phyloP scores from a whole-genome alignment of 2,797 vertebrate genomes.

The Hapalemur alaotrensis region DNA sequence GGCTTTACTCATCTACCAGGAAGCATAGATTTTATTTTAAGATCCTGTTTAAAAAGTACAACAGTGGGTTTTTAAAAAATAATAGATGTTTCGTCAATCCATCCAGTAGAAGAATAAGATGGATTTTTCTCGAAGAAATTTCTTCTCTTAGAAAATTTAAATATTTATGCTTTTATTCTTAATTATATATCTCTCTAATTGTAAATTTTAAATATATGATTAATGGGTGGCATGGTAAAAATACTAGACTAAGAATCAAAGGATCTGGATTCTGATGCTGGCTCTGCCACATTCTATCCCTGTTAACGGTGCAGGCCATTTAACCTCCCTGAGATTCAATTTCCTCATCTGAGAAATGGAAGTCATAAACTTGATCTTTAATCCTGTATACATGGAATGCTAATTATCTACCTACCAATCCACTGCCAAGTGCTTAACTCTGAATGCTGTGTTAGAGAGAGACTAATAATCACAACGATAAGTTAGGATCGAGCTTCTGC shows the following conservation, averaged over 20 bases:
- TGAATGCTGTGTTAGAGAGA: neutral
- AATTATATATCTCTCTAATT: neutral
- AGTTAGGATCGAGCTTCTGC: neutral
- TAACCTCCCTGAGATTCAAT: neutral
- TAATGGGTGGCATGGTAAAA: neutral
- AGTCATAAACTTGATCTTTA: neutral
- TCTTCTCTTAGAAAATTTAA: slow-evolving; percentile 19
- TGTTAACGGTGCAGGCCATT: neutral
- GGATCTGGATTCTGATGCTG: neutral
- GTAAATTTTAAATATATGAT: neutral
- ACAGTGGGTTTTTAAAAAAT: neutral
- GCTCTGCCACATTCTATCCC: neutral
- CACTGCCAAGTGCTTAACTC: neutral
- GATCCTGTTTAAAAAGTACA: slow-evolving; percentile 27
- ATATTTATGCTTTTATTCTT: neutral
- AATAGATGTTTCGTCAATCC: neutral
- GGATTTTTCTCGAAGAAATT: neutral
- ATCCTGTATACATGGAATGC: neutral
- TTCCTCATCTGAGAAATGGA: slow-evolving; percentile 39
- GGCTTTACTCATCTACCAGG: neutral
- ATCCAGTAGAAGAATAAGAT: neutral
- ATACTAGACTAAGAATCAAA: neutral
- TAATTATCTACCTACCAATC: neutral
- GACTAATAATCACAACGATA: neutral
- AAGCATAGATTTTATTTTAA: slow-evolving; percentile 46